phyloP scores from a whole-genome alignment of 2,797 vertebrate species.

The Leucoraja ocellata region DNA sequence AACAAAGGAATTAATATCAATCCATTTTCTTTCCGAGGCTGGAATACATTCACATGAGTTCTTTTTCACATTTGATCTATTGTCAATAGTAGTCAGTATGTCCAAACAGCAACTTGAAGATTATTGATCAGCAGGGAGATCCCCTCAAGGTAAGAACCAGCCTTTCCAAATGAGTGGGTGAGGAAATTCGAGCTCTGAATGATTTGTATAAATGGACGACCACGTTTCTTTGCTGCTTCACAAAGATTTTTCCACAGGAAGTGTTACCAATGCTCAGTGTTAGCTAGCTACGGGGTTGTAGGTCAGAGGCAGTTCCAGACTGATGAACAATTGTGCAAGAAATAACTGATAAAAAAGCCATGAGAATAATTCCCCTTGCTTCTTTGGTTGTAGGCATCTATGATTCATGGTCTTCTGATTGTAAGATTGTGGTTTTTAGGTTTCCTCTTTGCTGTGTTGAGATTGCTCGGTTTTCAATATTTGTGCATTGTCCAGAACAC shows the following conservation, averaged over 20 bases:
- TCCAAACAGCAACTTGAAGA: background rate
- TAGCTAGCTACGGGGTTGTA: background rate
- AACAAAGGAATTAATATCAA: background rate
- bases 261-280: background rate
- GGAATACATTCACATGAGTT: background rate
- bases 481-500: background rate
- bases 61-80: background rate
- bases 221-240: background rate
- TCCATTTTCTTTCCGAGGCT: background rate
- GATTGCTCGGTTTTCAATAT: background rate
- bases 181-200: background rate
- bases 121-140: background rate
- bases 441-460: background rate
- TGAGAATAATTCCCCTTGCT: background rate
- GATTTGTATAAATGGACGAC: background rate
- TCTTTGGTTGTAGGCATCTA: background rate
- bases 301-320: background rate
- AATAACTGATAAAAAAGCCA: background rate
- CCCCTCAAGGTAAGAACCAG: background rate
- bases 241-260: background rate
- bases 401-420: background rate
- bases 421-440: background rate
- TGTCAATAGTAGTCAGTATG: background rate
- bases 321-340: background rate
- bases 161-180: background rate